A percentile compares a stretch with the other conserved stretches of the same genome.
Evolutionary conservation across 64 coral and sea anemone genomes (phyloP).

Genomic region (Montipora foliosa): DNA sequence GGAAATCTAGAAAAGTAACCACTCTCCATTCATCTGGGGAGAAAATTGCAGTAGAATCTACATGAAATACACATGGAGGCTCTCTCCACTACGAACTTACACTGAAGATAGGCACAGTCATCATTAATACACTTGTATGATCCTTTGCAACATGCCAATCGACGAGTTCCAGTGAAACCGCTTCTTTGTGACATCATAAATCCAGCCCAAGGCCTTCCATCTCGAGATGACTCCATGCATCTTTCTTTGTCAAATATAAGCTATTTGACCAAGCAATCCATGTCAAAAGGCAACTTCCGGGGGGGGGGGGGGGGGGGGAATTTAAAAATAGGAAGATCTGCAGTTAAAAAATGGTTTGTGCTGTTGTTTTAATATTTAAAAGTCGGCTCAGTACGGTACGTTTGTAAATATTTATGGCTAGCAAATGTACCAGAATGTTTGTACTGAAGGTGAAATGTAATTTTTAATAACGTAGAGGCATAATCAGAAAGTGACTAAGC

Average conservation of each 20-base stretch:
- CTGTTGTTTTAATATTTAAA: too few relatives aligned
- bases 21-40: slow-evolving; percentile 65
- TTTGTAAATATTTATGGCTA: too few relatives aligned
- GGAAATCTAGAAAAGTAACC: slow-evolving; percentile 69
- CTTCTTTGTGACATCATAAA: slow-evolving; percentile 73
- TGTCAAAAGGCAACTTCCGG: slow-evolving; percentile 37
- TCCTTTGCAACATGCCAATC: slow-evolving; percentile 70
- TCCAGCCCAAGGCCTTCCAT: slow-evolving; percentile 74
- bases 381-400: too few relatives aligned
- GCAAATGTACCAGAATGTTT: too few relatives aligned
- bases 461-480: too few relatives aligned
- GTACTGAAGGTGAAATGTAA: too few relatives aligned
- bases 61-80: slow-evolving; percentile 39
- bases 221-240: slow-evolving; percentile 55
- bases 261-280: slow-evolving; percentile 23
- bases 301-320: too few relatives aligned
- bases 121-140: slow-evolving; percentile 72
- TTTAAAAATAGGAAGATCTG: too few relatives aligned
- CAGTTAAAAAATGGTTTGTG: too few relatives aligned
- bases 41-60: slow-evolving; percentile 35
- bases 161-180: slow-evolving; percentile 46
- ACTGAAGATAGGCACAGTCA: slow-evolving; percentile 38
- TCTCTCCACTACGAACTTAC: not conserved
- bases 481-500: too few relatives aligned
- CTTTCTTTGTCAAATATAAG: not conserved